Evolutionary conservation across 2,797 vertebrate genomes (phyloP).

Genomic region (Sphenopsis melanotis): DNA sequence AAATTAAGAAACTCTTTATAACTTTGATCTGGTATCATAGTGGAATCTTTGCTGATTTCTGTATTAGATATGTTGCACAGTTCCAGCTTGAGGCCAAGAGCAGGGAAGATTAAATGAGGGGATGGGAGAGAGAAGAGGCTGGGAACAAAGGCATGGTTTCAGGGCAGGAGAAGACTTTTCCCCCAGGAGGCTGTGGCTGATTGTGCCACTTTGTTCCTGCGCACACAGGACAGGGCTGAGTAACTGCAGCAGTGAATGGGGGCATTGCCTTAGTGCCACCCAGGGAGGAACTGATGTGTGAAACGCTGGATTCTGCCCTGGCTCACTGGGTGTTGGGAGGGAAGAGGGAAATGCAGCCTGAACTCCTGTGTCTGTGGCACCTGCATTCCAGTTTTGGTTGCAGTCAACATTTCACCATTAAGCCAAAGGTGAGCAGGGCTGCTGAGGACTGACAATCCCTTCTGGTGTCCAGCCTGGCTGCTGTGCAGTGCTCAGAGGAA

Average conservation of each 20-base stretch:
- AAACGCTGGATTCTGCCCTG: background rate
- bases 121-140: background rate
- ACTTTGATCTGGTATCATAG: background rate
- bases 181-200: background rate
- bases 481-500: background rate
- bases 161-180: background rate
- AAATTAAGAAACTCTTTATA: background rate
- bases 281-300: background rate
- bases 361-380: accelerated
- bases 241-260: background rate
- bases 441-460: background rate
- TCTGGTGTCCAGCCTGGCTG: background rate
- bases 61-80: background rate
- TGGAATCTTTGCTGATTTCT: background rate
- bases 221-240: background rate
- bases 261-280: background rate
- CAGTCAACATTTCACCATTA: background rate
- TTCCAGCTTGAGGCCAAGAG: background rate
- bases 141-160: background rate
- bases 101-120: background rate
- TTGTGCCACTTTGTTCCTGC: background rate
- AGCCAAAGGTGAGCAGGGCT: background rate
- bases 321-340: background rate
- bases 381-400: background rate
- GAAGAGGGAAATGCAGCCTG: background rate